Conservation (phyloP, 2,797 vertebrate genomes). For the Crypturellus tataupa region DNA sequence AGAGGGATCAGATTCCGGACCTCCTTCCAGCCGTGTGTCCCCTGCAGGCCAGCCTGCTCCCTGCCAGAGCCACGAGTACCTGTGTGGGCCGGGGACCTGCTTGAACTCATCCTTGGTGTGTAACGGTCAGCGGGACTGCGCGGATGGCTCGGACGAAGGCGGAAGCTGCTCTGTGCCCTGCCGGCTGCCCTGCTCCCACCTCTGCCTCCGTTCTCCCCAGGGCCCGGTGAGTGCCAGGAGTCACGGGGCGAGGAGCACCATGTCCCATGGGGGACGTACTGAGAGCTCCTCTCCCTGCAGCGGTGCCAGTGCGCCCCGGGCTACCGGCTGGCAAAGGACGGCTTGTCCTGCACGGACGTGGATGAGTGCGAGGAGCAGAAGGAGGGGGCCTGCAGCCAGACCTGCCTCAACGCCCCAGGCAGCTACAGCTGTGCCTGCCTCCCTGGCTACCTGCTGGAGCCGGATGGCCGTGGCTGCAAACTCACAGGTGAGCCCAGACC, state of each 20-base stretch:
- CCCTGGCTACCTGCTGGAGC: conserved; percentile 87
- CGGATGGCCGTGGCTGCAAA: conserved; percentile 87
- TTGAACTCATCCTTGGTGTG: conserved; percentile 84
- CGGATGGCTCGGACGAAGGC: conserved; percentile 87
- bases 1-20: background rate
- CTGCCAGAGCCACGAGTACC: conserved; percentile 84
- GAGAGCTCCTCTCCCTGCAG: background rate
- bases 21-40: background rate
- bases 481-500: conserved; percentile 81
- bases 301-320: conserved; percentile 37
- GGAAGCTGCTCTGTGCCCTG: conserved; percentile 76
- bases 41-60: conserved; percentile 78
- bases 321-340: background rate
- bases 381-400: conserved; percentile 85
- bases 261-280: background rate
- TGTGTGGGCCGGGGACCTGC: conserved; percentile 83
- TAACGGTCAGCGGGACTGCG: conserved; percentile 84
- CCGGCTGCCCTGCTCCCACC: conserved; percentile 79
- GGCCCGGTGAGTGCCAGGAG: conserved; percentile 85
- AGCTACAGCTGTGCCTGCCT: conserved; percentile 85
- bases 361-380: conserved; percentile 83
- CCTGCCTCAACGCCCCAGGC: conserved; percentile 85
- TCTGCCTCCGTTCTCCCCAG: conserved; percentile 86
- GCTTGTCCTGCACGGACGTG: conserved; percentile 84
- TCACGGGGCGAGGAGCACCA: background rate